Evolutionary conservation across 2,113 vertebrate genomes (phyloP).

Genomic region (Dromas ardeola): DNA sequence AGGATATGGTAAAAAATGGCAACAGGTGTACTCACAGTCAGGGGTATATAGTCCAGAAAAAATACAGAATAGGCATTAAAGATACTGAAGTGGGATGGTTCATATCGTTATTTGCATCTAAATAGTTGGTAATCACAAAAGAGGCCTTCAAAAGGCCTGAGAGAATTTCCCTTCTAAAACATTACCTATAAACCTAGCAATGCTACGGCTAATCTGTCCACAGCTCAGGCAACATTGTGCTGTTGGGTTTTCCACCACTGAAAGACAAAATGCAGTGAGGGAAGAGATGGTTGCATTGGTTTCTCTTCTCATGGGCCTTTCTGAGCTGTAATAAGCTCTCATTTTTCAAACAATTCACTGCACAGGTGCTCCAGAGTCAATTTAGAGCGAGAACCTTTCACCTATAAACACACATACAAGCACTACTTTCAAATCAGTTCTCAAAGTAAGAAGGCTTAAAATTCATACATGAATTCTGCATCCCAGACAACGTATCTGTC

Average conservation of each 20-base stretch:
- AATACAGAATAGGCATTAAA: background rate
- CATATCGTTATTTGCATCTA: background rate
- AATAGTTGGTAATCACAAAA: background rate
- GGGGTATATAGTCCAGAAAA: background rate
- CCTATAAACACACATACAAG: background rate
- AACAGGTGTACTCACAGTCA: background rate
- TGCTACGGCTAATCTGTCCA: background rate
- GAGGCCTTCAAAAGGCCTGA: fast-evolving
- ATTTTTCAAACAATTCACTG: background rate
- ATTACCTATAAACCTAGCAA: background rate
- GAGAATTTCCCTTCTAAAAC: background rate
- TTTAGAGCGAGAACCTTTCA: background rate
- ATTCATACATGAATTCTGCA: background rate
- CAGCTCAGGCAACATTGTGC: background rate
- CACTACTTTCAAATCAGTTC: background rate
- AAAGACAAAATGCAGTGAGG: background rate
- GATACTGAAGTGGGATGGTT: background rate
- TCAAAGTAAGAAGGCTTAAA: background rate
- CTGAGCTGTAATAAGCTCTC: background rate
- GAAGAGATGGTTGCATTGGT: background rate
- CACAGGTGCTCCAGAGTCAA: background rate
- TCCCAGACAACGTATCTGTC: fast-evolving
- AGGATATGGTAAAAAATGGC: background rate
- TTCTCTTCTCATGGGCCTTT: background rate
- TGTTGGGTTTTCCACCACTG: background rate